Evolutionary conservation across 2,888 invertebrate species (phyloP), one percentile per base, ranked within the genome.

Genomic region (Agonopterix subpropinquella): DNA sequence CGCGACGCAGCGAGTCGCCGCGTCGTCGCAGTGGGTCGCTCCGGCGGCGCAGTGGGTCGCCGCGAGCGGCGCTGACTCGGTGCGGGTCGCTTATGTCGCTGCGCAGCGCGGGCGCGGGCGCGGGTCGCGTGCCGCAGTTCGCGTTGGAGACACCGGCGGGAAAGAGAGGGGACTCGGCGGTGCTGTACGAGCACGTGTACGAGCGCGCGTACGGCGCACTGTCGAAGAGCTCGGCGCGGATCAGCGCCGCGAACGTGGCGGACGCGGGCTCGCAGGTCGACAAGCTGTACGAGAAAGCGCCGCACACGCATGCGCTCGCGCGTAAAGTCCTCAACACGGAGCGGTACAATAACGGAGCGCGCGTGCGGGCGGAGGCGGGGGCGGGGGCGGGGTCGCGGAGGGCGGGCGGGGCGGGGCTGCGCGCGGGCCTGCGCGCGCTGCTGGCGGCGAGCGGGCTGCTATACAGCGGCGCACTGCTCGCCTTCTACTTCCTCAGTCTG

Each of bases 381-480:
- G 43, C 37, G 50, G 36, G 36, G 51, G 51, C 49, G 47, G 47
- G 47, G 49, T 52, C 45, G 41, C 47, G 53, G 1, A 1, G 13
- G 13, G 13, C 1, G 13, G 13, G 13, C 1, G 47, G 53, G 41
- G 35, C 10, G 28, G 36, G 53, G 52, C 56, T 56, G 61, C 74
- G 89, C 57, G 35, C 10, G 28, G 36, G 53, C 51, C 56, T 56
- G 61, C 74, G 89, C 57, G 85, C 89, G 81, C 65, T 92, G 64
- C 88, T 92, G 59, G 87, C 90, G 52, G 89, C 91, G 65, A 90
- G 90, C 70, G 73, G 75, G 11, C 57, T 76, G 54, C 59, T 77
- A 58, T 86, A 86, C 65, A 72, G 75, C 62, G 64, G 80, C 44
- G 75, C 81, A 53, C 70, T 86, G 57, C 61, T 85, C 62, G 69